Conservation (phyloP, 2,888 invertebrate genomes). For the Dusona sp. region DNA sequence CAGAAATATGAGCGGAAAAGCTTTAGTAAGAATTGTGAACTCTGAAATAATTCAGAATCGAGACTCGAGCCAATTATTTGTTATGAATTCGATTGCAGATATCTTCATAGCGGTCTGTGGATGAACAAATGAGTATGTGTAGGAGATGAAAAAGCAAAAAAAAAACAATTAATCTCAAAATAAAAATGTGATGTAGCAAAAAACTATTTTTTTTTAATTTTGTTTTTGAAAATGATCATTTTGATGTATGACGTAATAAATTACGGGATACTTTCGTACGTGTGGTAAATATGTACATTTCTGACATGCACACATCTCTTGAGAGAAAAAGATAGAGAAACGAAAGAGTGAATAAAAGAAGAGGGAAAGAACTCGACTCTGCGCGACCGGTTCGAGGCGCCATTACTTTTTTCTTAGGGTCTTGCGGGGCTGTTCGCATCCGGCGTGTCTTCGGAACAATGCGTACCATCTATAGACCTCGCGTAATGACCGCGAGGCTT, state of each 20-base stretch:
- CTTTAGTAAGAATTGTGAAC: slow-evolving; percentile 31
- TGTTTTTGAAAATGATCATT: neutral
- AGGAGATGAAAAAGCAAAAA: neutral
- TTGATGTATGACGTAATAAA: neutral
- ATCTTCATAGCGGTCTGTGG: neutral
- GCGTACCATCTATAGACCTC: slow-evolving; percentile 72
- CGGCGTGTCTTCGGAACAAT: slow-evolving; percentile 79
- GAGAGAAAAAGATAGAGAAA: neutral
- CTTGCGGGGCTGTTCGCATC: slow-evolving; percentile 71
- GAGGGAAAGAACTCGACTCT: slow-evolving; percentile 41
- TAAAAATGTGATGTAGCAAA: neutral
- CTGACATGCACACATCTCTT: neutral
- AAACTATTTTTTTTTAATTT: neutral
- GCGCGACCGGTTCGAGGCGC: slow-evolving; percentile 76
- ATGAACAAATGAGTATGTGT: neutral
- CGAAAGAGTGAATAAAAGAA: slow-evolving; percentile 23
- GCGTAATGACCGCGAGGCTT: slow-evolving; percentile 77
- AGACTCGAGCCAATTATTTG: neutral
- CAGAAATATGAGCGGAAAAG: slow-evolving; percentile 41
- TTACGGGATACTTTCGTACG: neutral
- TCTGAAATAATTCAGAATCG: neutral
- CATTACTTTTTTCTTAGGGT: slow-evolving; percentile 75
- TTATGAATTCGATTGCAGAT: neutral
- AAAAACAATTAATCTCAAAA: neutral
- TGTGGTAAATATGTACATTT: neutral